These are phyloP conservation scores for Scatophagus argus DNA, from an alignment of 2,113 vertebrate genomes.

Conservation along the genomic window DNA sequence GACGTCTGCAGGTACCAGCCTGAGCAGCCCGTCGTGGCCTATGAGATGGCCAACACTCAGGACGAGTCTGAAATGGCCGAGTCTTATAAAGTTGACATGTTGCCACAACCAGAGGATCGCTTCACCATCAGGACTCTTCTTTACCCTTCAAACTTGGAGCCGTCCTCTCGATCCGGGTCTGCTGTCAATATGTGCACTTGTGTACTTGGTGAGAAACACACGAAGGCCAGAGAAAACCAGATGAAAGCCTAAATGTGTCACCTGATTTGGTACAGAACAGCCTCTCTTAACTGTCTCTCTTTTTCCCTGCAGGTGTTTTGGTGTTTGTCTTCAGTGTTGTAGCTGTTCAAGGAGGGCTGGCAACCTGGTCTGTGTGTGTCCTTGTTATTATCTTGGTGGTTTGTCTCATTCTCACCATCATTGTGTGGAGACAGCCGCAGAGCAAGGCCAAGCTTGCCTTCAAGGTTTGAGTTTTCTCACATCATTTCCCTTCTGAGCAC, in stretches of 20 bases:
- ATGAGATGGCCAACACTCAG: slow-evolving; percentile 90
- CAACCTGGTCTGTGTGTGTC: slow-evolving; percentile 78
- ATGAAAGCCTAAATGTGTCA: not conserved
- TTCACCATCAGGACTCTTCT: slow-evolving; percentile 85
- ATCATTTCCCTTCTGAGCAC: not conserved
- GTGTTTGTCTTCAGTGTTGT: slow-evolving; percentile 77
- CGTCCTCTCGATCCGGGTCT: slow-evolving; percentile 87
- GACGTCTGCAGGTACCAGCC: slow-evolving; percentile 89
- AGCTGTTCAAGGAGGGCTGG: slow-evolving; percentile 76
- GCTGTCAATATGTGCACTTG: slow-evolving; percentile 88
- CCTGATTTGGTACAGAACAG: fast-evolving
- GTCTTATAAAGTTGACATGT: slow-evolving; percentile 83
- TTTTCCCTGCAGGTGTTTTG: slow-evolving; percentile 69
- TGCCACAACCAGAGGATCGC: slow-evolving; percentile 81
- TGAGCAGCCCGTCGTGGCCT: slow-evolving; percentile 87
- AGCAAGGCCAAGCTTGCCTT: slow-evolving; percentile 95
- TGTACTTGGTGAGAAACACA: slow-evolving; percentile 86
- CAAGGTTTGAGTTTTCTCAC: slow-evolving; percentile 83
- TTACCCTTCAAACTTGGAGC: slow-evolving; percentile 86
- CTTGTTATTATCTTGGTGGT: slow-evolving; percentile 62
- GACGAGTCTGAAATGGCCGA: slow-evolving; percentile 86
- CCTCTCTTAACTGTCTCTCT: not conserved
- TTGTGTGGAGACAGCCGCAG: slow-evolving; percentile 93
- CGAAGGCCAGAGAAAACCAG: not conserved
- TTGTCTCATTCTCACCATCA: slow-evolving; percentile 75